Evolutionary conservation across 2,797 vertebrate species (phyloP).

Genomic region (Pseudocheirus occidentalis): DNA sequence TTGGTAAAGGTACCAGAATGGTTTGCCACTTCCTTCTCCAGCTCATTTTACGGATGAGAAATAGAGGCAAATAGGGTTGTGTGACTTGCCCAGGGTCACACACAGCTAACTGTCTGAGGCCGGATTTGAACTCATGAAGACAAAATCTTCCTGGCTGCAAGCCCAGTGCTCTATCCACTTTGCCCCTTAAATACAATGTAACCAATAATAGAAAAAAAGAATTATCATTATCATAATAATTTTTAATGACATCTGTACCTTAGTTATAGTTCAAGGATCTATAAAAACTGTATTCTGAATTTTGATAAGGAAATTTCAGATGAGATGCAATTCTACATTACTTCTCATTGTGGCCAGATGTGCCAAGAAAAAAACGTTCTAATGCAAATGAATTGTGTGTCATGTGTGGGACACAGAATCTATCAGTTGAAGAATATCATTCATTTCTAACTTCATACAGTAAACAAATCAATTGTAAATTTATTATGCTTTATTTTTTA

Average conservation of each 20-base stretch:
- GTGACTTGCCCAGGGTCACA: neutral
- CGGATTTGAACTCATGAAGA: neutral
- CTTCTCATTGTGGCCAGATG: conserved; percentile 39
- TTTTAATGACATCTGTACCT: conserved; percentile 3
- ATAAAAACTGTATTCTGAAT: neutral
- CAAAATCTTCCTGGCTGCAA: neutral
- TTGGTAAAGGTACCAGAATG: neutral
- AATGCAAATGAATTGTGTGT: conserved; percentile 45
- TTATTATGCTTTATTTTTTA: conserved; percentile 40
- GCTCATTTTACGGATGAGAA: neutral
- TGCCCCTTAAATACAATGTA: neutral
- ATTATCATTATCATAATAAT: neutral
- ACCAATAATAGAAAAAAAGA: conserved; percentile 19
- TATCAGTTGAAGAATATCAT: conserved; percentile 22
- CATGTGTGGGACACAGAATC: conserved; percentile 19
- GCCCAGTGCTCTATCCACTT: neutral
- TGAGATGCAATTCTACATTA: conserved; percentile 32
- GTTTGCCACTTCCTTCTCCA: neutral
- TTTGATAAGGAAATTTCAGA: conserved; percentile 11
- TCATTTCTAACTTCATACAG: conserved; percentile 34
- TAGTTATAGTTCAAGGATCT: neutral
- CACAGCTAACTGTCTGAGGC: neutral
- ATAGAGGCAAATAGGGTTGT: neutral
- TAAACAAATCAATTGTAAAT: conserved; percentile 43
- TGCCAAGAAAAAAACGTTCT: conserved; percentile 13